A percentile compares a stretch with the other conserved stretches of the same genome.
Evolutionary conservation across 2,797 vertebrate genomes (phyloP).

Genomic region (Acanthiza pusilla): DNA sequence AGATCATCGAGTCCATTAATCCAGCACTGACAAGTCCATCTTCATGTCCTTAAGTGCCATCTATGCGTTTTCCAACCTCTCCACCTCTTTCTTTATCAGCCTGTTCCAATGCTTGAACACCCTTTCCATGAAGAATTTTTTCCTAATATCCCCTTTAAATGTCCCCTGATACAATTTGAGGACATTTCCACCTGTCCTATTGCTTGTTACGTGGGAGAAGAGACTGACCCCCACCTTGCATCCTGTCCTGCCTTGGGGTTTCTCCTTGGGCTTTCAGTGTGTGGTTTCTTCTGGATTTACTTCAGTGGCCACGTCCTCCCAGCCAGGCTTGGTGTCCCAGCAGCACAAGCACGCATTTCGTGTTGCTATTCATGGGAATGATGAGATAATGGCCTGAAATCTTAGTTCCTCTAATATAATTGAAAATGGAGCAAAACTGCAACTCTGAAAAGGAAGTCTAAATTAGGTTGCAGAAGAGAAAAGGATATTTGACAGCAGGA

Average conservation of each 20-base stretch:
- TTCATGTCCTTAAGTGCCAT: not conserved
- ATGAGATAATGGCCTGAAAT: slow-evolving; percentile 47
- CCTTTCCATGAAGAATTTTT: not conserved
- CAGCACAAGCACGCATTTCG: not conserved
- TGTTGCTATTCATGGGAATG: not conserved
- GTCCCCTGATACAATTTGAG: not conserved
- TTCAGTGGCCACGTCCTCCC: not conserved
- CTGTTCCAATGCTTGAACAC: not conserved
- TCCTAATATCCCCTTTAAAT: not conserved
- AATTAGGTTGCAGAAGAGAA: slow-evolving; percentile 63
- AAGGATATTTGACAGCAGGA: slow-evolving; percentile 60
- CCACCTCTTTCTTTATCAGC: not conserved
- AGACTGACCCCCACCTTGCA: accelerated
- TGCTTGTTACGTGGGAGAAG: not conserved
- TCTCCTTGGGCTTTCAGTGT: not conserved
- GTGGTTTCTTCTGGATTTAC: not conserved
- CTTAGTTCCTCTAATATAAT: slow-evolving; percentile 1
- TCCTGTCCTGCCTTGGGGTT: not conserved
- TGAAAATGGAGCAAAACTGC: slow-evolving; percentile 38
- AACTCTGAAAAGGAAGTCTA: slow-evolving; percentile 50
- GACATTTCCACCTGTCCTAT: not conserved
- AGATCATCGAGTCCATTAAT: not conserved
- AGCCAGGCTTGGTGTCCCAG: not conserved
- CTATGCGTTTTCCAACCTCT: not conserved
- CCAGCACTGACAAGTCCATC: not conserved